Conservation (phyloP, 2,797 vertebrate genomes). For the Momotus momota region DNA sequence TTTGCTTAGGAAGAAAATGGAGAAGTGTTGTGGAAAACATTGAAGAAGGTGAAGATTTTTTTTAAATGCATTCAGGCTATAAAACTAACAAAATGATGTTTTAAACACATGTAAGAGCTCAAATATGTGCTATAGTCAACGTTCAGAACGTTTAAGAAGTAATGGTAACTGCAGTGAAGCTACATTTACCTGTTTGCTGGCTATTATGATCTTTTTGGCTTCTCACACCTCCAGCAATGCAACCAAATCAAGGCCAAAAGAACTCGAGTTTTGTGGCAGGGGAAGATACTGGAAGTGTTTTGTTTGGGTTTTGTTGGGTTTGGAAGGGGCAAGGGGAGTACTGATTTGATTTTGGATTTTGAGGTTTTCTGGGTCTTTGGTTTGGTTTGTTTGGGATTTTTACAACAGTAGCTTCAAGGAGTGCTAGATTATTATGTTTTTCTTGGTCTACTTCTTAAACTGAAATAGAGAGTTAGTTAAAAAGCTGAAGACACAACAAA, state of each 20-base stretch:
- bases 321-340: neutral
- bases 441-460: neutral
- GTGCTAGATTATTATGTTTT: neutral
- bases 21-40: neutral
- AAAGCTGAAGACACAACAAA: slow-evolving; percentile 23
- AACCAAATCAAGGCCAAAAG: neutral
- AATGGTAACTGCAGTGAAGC: neutral
- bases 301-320: neutral
- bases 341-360: no score
- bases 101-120: neutral
- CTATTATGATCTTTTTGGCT: neutral
- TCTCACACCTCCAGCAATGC: neutral
- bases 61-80: neutral
- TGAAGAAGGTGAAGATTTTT: neutral
- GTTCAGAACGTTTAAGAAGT: neutral
- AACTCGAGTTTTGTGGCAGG: neutral
- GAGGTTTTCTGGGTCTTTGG: neutral
- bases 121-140: neutral
- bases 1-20: neutral
- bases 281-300: neutral
- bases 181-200: neutral
- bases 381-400: neutral
- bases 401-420: neutral
- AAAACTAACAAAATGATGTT: neutral
- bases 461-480: neutral